Conservation (phyloP, 92 coral and sea anemone genomes). For the Parazoanthus darwini region DNA sequence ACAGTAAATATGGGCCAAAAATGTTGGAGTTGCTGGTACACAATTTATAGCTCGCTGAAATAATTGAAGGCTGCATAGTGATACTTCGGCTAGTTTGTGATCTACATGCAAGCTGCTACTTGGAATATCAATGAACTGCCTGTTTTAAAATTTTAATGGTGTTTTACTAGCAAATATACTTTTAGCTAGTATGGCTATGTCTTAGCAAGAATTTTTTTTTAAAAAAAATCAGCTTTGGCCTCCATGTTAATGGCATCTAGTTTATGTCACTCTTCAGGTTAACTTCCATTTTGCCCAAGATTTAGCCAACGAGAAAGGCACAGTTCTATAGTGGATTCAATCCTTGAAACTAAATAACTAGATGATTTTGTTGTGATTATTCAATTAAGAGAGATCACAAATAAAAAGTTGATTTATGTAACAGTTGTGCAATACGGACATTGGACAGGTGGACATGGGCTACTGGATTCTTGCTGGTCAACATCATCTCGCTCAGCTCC, state of each 20-base stretch:
- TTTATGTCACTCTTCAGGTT: background rate
- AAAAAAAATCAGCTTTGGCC: too few species aligned
- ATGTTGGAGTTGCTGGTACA: background rate
- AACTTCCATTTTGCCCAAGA: background rate
- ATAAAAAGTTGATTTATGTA: background rate
- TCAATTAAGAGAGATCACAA: background rate
- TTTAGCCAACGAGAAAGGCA: background rate
- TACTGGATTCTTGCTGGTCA: constrained; percentile 81
- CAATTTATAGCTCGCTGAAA: background rate
- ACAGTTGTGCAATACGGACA: background rate
- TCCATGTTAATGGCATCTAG: background rate
- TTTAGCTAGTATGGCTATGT: background rate
- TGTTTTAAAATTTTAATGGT: too few species aligned
- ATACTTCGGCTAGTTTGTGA: background rate
- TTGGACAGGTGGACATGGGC: constrained; percentile 62
- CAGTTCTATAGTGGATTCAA: constrained; percentile 27
- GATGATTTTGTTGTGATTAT: background rate
- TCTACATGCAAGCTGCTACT: background rate
- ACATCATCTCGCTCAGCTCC: constrained; percentile 62
- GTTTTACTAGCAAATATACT: too few species aligned
- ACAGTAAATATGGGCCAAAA: background rate
- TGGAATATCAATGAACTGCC: too few species aligned
- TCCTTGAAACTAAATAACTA: background rate
- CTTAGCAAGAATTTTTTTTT: too few species aligned
- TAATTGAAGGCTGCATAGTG: too few species aligned